Percentiles rank a stretch among this genome's conserved stretches.
phyloP scores from a whole-genome alignment of 2,113 vertebrate genomes.

The Boleophthalmus pectinirostris region DNA sequence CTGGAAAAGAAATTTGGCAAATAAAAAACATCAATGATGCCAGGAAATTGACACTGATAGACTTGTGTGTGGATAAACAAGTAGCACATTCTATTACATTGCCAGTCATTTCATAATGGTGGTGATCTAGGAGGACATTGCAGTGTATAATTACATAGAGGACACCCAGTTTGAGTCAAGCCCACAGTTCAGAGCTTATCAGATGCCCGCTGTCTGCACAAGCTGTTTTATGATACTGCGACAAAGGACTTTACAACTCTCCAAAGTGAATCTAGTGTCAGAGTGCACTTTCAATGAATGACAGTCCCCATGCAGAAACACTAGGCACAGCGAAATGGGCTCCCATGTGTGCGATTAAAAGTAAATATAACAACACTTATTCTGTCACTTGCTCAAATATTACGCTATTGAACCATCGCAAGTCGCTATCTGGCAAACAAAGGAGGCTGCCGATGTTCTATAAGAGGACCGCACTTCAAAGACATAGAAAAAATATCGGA shows the following conservation, averaged over 20 bases:
- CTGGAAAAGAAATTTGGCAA: background rate
- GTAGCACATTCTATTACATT: background rate
- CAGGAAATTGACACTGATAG: background rate
- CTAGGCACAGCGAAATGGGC: background rate
- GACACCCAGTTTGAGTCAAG: background rate
- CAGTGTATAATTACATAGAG: background rate
- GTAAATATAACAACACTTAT: background rate
- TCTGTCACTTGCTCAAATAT: background rate
- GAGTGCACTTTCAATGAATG: background rate
- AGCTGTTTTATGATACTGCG: slow-evolving; percentile 1
- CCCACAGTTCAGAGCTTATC: slow-evolving; percentile 6
- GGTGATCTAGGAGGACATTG: background rate
- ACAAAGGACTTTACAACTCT: slow-evolving; percentile 8
- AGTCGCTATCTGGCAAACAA: background rate
- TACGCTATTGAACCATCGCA: slow-evolving; percentile 7
- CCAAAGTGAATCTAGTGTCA: background rate
- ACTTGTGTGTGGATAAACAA: background rate
- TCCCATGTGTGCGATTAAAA: slow-evolving; percentile 1
- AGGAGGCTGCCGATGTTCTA: background rate
- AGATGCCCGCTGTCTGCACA: background rate
- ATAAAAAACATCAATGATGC: background rate
- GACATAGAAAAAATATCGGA: slow-evolving; percentile 8
- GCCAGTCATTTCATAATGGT: background rate
- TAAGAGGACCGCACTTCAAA: slow-evolving; percentile 25
- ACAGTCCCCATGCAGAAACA: background rate